Percentiles rank a stretch among this genome's conserved stretches.
Evolutionary conservation across 1,140 invertebrate species (phyloP).

Genomic region (Ganaspis sp.): DNA sequence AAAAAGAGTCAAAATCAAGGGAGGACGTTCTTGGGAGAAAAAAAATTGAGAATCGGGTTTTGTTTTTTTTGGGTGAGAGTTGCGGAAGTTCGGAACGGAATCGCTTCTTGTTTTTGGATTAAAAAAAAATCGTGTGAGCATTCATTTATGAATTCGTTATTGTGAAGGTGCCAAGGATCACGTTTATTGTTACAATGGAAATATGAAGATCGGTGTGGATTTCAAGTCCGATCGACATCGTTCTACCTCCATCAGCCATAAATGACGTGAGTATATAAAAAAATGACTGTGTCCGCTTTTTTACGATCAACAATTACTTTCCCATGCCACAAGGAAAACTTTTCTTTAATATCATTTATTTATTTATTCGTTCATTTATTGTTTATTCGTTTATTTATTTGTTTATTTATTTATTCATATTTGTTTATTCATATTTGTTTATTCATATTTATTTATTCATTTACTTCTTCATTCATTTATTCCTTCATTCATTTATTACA

Average conservation of each 20-base stretch:
- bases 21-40: background rate
- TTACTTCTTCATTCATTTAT: too few relatives aligned
- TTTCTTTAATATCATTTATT: too few relatives aligned
- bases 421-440: too few relatives aligned
- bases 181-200: slow-evolving; percentile 66
- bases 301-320: too few relatives aligned
- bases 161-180: slow-evolving; percentile 60
- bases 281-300: too few relatives aligned
- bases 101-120: background rate
- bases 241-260: slow-evolving; percentile 68
- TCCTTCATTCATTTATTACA: too few relatives aligned
- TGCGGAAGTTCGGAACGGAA: background rate
- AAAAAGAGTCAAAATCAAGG: background rate
- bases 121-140: slow-evolving; percentile 7
- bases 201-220: slow-evolving; percentile 69
- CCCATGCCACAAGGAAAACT: too few relatives aligned
- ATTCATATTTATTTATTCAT: too few relatives aligned
- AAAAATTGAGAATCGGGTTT: background rate
- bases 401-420: too few relatives aligned
- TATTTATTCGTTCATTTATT: too few relatives aligned
- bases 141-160: slow-evolving; percentile 52
- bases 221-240: slow-evolving; percentile 63
- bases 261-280: slow-evolving; percentile 71
- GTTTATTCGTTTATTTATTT: too few relatives aligned
- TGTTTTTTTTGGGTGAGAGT: background rate